These are phyloP conservation scores for Drosophila macrospina DNA, from an alignment of 2,888 invertebrate species.

Conservation along the genomic window DNA sequence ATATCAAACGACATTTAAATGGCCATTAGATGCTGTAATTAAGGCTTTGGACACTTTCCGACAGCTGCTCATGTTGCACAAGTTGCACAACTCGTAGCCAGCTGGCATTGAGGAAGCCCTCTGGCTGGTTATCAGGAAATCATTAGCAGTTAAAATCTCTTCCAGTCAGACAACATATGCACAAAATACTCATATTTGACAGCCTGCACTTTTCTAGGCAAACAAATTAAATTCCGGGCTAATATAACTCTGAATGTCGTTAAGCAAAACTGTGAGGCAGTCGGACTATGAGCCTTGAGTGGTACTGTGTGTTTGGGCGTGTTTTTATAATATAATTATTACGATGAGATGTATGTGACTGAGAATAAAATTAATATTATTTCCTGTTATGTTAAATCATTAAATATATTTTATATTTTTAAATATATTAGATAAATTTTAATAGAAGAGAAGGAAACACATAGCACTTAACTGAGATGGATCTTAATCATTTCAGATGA, in stretches of 20 bases:
- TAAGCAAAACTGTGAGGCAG: conserved; percentile 72
- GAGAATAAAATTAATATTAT: background rate
- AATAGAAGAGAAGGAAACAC: no score
- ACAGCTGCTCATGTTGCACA: conserved; percentile 58
- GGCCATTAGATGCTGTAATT: conserved; percentile 65
- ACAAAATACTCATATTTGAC: conserved; percentile 36
- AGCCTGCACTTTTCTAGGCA: conserved; percentile 42
- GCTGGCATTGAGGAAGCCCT: conserved; percentile 9
- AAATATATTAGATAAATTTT: no score
- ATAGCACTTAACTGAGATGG: background rate
- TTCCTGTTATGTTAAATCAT: no score
- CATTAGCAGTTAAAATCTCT: conserved; percentile 67
- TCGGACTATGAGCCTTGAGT: conserved; percentile 21
- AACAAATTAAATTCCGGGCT: conserved; percentile 69
- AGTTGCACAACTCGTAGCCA: conserved; percentile 39
- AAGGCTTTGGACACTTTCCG: conserved; percentile 48
- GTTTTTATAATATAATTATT: conserved; percentile 57
- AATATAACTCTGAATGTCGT: conserved; percentile 59
- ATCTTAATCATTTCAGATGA: background rate
- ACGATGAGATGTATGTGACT: conserved; percentile 23
- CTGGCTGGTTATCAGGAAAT: conserved; percentile 75
- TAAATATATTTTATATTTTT: no score
- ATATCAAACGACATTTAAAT: conserved; percentile 44
- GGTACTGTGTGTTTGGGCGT: background rate
- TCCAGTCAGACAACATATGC: conserved; percentile 59